Percentiles rank a stretch among this genome's conserved stretches.
phyloP scores from a whole-genome alignment of 1,140 invertebrate genomes.

The Acromyrmex charruanus region DNA sequence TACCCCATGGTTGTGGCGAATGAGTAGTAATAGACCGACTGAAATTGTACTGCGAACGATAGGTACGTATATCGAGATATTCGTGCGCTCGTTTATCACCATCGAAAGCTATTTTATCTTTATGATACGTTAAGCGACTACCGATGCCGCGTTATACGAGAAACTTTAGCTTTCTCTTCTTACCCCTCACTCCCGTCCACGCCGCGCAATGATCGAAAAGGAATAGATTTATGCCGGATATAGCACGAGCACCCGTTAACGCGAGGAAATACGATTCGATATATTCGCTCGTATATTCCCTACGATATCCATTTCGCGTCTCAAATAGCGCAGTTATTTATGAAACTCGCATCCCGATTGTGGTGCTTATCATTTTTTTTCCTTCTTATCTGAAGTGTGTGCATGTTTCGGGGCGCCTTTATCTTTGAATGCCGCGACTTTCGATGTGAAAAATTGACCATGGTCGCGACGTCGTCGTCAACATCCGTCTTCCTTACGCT shows the following conservation, averaged over 20 bases:
- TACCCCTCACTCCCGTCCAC: background rate
- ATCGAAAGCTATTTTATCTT: slow-evolving; percentile 55
- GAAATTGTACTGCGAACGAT: background rate
- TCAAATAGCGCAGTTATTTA: slow-evolving; percentile 47
- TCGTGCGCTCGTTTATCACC: slow-evolving; percentile 47
- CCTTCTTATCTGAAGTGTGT: background rate
- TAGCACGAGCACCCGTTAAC: slow-evolving; percentile 50
- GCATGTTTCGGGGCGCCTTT: slow-evolving; percentile 29
- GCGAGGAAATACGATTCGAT: slow-evolving; percentile 55
- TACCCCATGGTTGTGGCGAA: background rate
- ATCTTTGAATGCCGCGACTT: slow-evolving; percentile 29
- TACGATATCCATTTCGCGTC: slow-evolving; percentile 51
- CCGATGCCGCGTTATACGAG: background rate
- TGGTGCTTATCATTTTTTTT: background rate
- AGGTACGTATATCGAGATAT: slow-evolving; percentile 31
- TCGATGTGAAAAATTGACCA: slow-evolving; percentile 59
- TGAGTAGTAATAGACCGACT: slow-evolving; percentile 49
- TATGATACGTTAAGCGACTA: slow-evolving; percentile 32
- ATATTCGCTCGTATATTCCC: slow-evolving; percentile 51
- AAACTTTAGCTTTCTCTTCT: slow-evolving; percentile 34
- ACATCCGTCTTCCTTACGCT: slow-evolving; percentile 55
- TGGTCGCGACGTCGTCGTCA: slow-evolving; percentile 33
- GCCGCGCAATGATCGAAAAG: slow-evolving; percentile 46
- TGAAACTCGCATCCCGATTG: slow-evolving; percentile 24
- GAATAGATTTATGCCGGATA: slow-evolving; percentile 59